Evolutionary conservation across 2,888 invertebrate species (phyloP), one percentile per base, ranked within the genome.

Genomic region (Aromia moschata): DNA sequence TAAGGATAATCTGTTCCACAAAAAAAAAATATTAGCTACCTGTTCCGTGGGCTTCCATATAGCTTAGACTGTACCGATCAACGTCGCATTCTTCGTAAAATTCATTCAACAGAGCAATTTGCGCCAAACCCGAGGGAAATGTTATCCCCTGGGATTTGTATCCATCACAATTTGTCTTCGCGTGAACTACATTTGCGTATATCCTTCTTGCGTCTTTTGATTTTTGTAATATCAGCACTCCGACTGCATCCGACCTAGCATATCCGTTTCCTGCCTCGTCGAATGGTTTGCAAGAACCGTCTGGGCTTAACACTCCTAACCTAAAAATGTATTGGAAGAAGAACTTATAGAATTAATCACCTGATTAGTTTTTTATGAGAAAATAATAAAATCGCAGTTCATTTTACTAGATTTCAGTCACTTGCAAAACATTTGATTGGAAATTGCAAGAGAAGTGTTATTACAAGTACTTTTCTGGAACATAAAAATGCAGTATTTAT

Each of bases 261-360:
- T 94, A 95, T 0, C 95, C 94, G 70, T 89, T 86, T 14, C 90
- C 93, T 46, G 86, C 84, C 64, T 88, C 88, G 80, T 98, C 98
- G 76, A 98, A 98, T 38, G 93, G 90, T 75, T 94, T 93, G 80
- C 96, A 97, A 46, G 86, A 85, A 0, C 98, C 97, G 64, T 96
- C 92, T 0, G 86, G 82, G 1, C 95, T 91, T 2, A 98, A 79
- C 73, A 92, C 91, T 56, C 91, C 91, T 77, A 89, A 82, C 70
- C 88, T 75, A 12, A n/a, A 45, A 33, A n/a, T n/a, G n/a, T n/a
- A n/a, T n/a, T n/a, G n/a, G n/a, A n/a, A n/a, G n/a, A n/a, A n/a
- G n/a, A n/a, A n/a, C n/a, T n/a, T n/a, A n/a, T n/a, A n/a, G n/a
- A n/a, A n/a, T n/a, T n/a, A n/a, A n/a, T n/a, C n/a, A n/a, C n/a